Base-by-base conservation (phyloP, 2,797 vertebrate species). In the Gallinago nigripennis region DNA sequence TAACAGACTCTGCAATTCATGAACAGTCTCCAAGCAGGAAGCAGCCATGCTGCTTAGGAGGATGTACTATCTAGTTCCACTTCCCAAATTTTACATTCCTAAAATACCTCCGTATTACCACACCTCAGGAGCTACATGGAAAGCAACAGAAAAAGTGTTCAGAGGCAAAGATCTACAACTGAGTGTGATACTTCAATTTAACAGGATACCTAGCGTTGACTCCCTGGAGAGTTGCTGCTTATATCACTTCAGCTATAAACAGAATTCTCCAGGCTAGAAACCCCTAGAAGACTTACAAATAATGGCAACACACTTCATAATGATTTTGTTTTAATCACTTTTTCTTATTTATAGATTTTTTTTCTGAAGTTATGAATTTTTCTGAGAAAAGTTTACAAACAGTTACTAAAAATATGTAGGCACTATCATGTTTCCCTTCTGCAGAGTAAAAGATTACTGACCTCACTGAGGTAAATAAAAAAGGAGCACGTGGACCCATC, bases 401-500 rank as follows among this genome's bases (percentile, higher is more conserved):
- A 63, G 53, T 63, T 56, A 65, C 8, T 50, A 80, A 72, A 45
- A 45, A 43, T n/a, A 41, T 0, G 3, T 28, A 86, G 31, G 46
- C 8, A 69, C 30, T 13, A 12, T 20, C 45, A 68, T 45, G 18
- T 37, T 70, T 15, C 27, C 35, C 7, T 68, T 64, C 25, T n/a
- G 25, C 28, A 58, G 56, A 46, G 43, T 8, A 50, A 64, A 25
- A 77, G 54, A 60, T 37, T 58, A 97, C 99, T 98, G 88, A 99
- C 99, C 99, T 99, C 99, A 92, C 99, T 99, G 97, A 99, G 99
- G 98, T 99, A 99, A 98, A 99, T 99, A 98, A 99, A 99, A 97
- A 99, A 99, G 86, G 99, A 99, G 97, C 99, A 99, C 2, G 98
- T 98, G 96, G 99, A 99, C n/a, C 99, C 99, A 33, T 99, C 99